phyloP scores from a whole-genome alignment of 1,140 invertebrate genomes.

The Temnothorax curvispinosus region DNA sequence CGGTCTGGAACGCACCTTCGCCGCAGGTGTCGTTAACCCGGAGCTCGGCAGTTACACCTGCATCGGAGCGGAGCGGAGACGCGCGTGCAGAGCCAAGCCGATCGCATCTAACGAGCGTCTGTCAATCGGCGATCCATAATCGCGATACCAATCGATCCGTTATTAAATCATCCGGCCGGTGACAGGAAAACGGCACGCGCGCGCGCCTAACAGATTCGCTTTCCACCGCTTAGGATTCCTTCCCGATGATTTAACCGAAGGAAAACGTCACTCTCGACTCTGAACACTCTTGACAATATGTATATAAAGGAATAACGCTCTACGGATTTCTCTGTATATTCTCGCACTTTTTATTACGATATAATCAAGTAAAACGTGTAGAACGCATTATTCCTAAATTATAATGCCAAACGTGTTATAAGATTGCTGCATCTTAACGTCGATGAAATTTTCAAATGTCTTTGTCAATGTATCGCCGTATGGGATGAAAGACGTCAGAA shows the following conservation, averaged over 20 bases:
- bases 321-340: not conserved
- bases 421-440: not conserved
- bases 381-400: not conserved
- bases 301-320: slow-evolving; percentile 13
- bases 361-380: not conserved
- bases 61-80: not conserved
- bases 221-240: not conserved
- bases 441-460: slow-evolving; percentile 19
- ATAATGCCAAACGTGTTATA: not conserved
- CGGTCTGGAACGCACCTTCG: slow-evolving; percentile 42
- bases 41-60: slow-evolving; percentile 50
- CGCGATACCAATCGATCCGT: slow-evolving; percentile 61
- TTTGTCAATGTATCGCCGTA: not conserved
- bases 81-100: not conserved
- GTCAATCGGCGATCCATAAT: slow-evolving; percentile 62
- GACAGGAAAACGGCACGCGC: not conserved
- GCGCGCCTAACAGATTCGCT: slow-evolving; percentile 11
- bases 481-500: not conserved
- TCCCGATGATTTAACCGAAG: not conserved
- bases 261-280: not conserved
- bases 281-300: not conserved
- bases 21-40: slow-evolving; percentile 71
- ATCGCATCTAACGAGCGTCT: slow-evolving; percentile 53
- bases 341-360: not conserved
- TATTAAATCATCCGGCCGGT: slow-evolving; percentile 59